Evolutionary conservation across 2,113 vertebrate genomes (phyloP).

Genomic region (Ahaetulla prasina): DNA sequence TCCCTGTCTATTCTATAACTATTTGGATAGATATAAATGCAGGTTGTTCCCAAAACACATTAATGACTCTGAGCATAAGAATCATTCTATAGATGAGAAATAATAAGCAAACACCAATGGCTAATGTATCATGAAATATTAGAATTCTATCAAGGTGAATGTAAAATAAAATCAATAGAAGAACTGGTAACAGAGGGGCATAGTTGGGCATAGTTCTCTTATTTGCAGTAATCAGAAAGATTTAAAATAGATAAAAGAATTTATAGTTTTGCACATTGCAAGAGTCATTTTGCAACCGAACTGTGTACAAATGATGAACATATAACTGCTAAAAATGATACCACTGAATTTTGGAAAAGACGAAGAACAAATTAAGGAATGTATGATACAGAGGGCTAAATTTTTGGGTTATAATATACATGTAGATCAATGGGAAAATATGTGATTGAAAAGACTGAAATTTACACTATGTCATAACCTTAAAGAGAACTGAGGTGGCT

Average conservation of each 20-base stretch:
- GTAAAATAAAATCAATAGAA: not conserved
- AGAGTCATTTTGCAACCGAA: not conserved
- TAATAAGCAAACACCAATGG: not conserved
- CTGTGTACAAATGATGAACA: not conserved
- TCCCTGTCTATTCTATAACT: too few species aligned
- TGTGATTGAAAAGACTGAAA: not conserved
- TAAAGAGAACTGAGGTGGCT: not conserved
- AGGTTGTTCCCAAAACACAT: not conserved
- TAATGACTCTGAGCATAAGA: not conserved
- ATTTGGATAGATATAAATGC: not conserved
- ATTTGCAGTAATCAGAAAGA: not conserved
- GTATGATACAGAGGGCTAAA: not conserved
- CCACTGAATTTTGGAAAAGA: not conserved
- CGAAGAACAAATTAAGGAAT: not conserved
- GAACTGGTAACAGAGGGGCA: not conserved
- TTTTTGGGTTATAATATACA: not conserved
- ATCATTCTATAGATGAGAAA: not conserved
- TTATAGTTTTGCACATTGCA: not conserved
- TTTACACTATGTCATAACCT: not conserved
- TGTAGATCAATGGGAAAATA: not conserved
- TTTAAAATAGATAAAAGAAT: not conserved
- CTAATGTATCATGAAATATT: not conserved
- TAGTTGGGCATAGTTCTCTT: not conserved
- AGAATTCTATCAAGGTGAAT: not conserved
- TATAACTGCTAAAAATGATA: not conserved